A percentile compares a stretch with the other conserved stretches of the same genome.
These are phyloP conservation scores for Mesitornis unicolor DNA, from an alignment of 2,113 vertebrate species.

Conservation along the genomic window DNA sequence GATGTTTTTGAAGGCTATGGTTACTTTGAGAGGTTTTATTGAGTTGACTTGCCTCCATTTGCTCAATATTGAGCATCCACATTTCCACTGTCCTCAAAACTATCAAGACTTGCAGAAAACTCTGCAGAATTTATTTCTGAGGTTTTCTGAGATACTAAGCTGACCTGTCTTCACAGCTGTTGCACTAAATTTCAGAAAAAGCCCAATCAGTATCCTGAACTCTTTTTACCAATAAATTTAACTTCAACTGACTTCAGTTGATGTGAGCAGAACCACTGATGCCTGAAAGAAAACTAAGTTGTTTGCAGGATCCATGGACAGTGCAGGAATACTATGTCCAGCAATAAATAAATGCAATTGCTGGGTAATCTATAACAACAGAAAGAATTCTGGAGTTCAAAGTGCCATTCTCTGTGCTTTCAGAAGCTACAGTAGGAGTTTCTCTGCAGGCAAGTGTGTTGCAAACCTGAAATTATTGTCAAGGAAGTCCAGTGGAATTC, in stretches of 20 bases:
- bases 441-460: not conserved
- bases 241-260: not conserved
- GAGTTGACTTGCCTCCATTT: not conserved
- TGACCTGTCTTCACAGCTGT: not conserved
- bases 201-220: not conserved
- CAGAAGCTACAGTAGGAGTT: not conserved
- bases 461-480: not conserved
- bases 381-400: not conserved
- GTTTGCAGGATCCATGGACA: not conserved
- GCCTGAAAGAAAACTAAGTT: not conserved
- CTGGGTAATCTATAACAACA: not conserved
- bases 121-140: not conserved
- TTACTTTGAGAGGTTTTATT: not conserved
- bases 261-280: not conserved
- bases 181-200: not conserved
- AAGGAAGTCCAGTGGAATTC: not conserved
- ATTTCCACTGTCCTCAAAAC: not conserved
- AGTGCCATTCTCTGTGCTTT: not conserved
- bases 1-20: not conserved
- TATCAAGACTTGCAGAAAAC: not conserved
- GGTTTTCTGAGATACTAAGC: not conserved
- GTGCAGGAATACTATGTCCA: not conserved
- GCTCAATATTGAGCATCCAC: not conserved
- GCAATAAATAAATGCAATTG: not conserved
- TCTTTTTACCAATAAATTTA: not conserved